Conservation (phyloP, 1,140 invertebrate genomes). For the Sitodiplosis mosellana region DNA sequence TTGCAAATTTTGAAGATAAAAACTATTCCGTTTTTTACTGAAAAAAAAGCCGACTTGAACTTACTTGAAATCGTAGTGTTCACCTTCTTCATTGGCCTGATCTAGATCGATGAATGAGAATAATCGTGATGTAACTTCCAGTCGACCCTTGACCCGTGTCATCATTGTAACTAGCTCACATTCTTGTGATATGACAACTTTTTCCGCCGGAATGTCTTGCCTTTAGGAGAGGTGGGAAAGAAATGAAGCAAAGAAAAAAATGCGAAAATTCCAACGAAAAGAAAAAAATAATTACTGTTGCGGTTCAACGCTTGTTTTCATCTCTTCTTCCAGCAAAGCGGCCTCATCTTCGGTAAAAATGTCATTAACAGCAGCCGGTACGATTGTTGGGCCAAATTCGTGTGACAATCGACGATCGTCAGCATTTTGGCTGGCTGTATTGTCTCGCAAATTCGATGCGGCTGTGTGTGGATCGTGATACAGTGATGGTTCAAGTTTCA, state of each 20-base stretch:
- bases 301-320: slow-evolving; percentile 16
- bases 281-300: slow-evolving; percentile 11
- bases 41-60: no score
- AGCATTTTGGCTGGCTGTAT: slow-evolving; percentile 23
- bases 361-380: slow-evolving; percentile 20
- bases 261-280: neutral
- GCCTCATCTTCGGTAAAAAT: slow-evolving; percentile 22
- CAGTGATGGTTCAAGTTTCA: slow-evolving; percentile 36
- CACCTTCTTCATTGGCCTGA: slow-evolving; percentile 34
- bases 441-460: slow-evolving; percentile 42
- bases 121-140: slow-evolving; percentile 42
- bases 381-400: slow-evolving; percentile 22
- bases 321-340: slow-evolving; percentile 18
- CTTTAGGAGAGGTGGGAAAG: neutral
- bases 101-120: slow-evolving; percentile 43
- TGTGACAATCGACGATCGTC: slow-evolving; percentile 14
- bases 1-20: no score
- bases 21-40: no score
- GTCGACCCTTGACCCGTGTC: slow-evolving; percentile 38
- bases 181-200: slow-evolving; percentile 37
- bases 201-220: slow-evolving; percentile 26
- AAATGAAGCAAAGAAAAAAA: neutral
- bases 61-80: slow-evolving; percentile 29
- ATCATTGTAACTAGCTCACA: slow-evolving; percentile 45
- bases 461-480: slow-evolving; percentile 35